Base-by-base conservation (phyloP, 2,888 invertebrate species). In the Eupeodes luniger region DNA sequence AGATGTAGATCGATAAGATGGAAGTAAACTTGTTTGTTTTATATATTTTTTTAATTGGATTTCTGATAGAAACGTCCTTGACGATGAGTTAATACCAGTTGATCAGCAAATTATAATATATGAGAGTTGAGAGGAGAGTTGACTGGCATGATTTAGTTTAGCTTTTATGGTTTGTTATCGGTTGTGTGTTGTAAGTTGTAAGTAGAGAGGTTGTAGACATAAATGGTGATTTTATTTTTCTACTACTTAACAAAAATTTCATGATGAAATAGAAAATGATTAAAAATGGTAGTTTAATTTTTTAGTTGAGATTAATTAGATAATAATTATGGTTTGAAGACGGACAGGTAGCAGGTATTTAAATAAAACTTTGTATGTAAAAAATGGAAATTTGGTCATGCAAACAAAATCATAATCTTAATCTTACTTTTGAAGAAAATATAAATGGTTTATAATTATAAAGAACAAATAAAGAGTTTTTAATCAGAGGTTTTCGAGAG, bases 1-100 rank as follows among this genome's bases (percentile, higher is more conserved):
- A 40, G 40, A 44, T 40, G n/a, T 44, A 66, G 64, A 74, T 74
- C 57, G 51, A 51, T 64, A 6, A 72, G 47, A 11, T 44, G 70
- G n/a, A 64, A 53, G 67, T 34, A 79, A 83, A 83, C 83, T 61
- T 12, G 83, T 83, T 77, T 27, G 27, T 27, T 27, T 27, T 27
- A 3, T 82, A 1, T 19, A 19, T 64, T 36, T 0, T 12, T 19
- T 36, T 44, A 47, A 27, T 64, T 59, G 66, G 49, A 66, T 72
- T 64, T 59, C 40, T 40, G 40, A 40, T 64, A 34, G 36, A 74
- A 74, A 74, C 83, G 83, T 83, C 83, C 83, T 83, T 83, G 83
- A 67, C 66, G 74, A 61, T 61, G 69, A 79, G 66, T 72, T 78
- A 49, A 72, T 44, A 74, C 57, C 69, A 53, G 61, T 34, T 70